Evolutionary conservation across 2,888 invertebrate genomes (phyloP).

Genomic region (Drosophila pegasa): DNA sequence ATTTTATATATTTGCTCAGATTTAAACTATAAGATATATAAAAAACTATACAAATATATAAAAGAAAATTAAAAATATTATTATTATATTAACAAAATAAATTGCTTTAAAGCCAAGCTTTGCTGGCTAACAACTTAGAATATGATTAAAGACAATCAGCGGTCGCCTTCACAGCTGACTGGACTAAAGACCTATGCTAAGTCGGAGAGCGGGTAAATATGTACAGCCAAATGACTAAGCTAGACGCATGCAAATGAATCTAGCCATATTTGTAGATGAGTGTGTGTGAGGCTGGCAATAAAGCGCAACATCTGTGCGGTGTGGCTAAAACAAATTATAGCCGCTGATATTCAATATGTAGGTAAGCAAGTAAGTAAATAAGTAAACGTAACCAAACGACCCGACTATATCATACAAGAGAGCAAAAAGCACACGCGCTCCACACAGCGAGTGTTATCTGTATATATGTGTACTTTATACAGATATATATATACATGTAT

Average conservation of each 20-base stretch:
- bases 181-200: constrained; percentile 25
- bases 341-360: constrained; percentile 39
- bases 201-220: constrained; percentile 5
- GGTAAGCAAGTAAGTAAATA: constrained; percentile 27
- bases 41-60: no score
- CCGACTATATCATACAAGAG: constrained; percentile 31
- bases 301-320: constrained; percentile 59
- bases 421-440: constrained; percentile 8
- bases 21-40: neutral
- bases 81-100: neutral
- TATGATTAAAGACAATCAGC: constrained; percentile 6
- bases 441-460: constrained; percentile 22
- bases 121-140: neutral
- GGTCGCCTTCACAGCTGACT: constrained; percentile 44
- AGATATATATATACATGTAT: neutral
- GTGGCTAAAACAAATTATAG: constrained; percentile 52
- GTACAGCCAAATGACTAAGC: constrained; percentile 52
- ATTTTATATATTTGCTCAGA: no score
- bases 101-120: neutral
- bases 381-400: constrained; percentile 34
- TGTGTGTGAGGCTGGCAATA: constrained; percentile 29
- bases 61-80: no score
- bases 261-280: constrained; percentile 57
- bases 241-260: constrained; percentile 59
- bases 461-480: neutral